Conservation (phyloP, 2,797 vertebrate species). For the Rhinichthys osculus region DNA sequence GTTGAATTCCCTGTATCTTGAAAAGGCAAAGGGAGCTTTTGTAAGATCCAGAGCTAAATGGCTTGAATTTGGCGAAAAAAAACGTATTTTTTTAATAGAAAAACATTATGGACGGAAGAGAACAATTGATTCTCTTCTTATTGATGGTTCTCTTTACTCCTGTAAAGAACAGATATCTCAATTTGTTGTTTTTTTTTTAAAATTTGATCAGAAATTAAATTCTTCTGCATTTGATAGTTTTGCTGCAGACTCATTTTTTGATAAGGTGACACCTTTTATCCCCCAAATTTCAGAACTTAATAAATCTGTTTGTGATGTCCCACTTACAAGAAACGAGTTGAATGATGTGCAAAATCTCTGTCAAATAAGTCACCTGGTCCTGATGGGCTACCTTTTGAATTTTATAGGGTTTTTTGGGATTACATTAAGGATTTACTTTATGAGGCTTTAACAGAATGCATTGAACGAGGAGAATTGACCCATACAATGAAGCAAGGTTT, state of each 20-base stretch:
- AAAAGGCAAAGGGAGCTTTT: not conserved
- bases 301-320: not conserved
- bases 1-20: not conserved
- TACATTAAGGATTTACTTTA: not conserved
- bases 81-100: not conserved
- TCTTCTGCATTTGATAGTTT: not conserved
- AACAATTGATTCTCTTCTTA: not conserved
- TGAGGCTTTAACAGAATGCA: not conserved
- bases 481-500: no score
- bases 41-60: not conserved
- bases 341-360: not conserved
- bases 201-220: not conserved
- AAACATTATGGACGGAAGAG: not conserved
- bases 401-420: not conserved
- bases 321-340: not conserved
- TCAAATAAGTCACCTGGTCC: not conserved
- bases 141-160: not conserved
- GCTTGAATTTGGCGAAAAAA: not conserved
- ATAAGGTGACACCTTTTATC: not conserved
- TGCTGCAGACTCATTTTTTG: not conserved
- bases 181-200: not conserved
- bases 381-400: not conserved
- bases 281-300: not conserved
- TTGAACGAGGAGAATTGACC: no score
- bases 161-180: not conserved